Conservation (phyloP, 2,113 vertebrate genomes). For the Piprites chloris region DNA sequence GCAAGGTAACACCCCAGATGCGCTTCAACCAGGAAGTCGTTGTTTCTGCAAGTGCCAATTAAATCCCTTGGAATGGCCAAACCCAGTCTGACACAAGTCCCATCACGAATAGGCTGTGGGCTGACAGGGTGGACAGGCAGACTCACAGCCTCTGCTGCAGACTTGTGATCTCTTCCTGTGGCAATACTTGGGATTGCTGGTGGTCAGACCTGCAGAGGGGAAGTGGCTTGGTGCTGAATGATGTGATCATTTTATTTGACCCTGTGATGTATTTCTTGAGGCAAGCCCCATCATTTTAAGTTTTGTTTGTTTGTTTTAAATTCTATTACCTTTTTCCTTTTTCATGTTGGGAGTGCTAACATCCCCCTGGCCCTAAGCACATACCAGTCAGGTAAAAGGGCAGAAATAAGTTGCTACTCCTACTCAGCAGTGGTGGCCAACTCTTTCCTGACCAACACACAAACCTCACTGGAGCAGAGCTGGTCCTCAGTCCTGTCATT, state of each 20-base stretch:
- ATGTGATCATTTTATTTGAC: background rate
- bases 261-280: background rate
- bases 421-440: background rate
- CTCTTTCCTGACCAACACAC: background rate
- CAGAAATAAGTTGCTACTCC: background rate
- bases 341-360: background rate
- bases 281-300: background rate
- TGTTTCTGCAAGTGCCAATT: background rate
- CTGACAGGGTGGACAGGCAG: background rate
- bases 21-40: background rate
- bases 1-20: background rate
- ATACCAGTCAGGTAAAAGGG: background rate
- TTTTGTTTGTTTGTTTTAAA: background rate
- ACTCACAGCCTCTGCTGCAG: background rate
- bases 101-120: background rate
- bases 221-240: background rate
- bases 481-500: background rate
- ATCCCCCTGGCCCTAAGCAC: accelerated
- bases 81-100: background rate
- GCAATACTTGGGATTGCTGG: background rate
- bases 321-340: background rate
- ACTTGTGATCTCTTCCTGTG: background rate
- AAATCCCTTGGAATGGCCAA: background rate
- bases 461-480: background rate
- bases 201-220: background rate